These are phyloP conservation scores for Eonycteris spelaea DNA, from an alignment of 2,113 vertebrate species.

Conservation along the genomic window DNA sequence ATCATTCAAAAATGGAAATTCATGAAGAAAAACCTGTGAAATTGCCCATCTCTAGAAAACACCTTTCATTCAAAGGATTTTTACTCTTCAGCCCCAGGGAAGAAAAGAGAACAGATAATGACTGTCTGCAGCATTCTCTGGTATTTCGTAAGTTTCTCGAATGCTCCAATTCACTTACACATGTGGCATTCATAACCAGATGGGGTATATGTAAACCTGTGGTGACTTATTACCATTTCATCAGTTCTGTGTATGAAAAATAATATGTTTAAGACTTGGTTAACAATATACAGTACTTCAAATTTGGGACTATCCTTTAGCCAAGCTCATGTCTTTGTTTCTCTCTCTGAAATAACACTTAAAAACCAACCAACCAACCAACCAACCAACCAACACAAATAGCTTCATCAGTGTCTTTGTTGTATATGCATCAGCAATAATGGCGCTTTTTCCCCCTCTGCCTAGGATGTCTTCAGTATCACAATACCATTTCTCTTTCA, in stretches of 20 bases:
- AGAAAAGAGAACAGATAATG: background rate
- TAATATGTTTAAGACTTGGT: background rate
- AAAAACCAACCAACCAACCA: background rate
- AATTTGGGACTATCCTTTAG: background rate
- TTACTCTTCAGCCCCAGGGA: background rate
- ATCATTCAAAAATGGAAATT: constrained; percentile 71
- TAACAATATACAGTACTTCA: background rate
- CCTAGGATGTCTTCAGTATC: background rate
- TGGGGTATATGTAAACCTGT: background rate
- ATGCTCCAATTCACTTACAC: background rate
- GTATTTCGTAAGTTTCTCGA: background rate
- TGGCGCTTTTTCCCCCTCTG: background rate
- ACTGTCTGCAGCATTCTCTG: background rate
- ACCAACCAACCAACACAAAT: background rate
- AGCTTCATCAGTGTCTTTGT: background rate
- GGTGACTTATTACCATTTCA: background rate
- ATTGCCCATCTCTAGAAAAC: background rate
- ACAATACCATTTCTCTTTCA: background rate
- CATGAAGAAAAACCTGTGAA: constrained; percentile 43
- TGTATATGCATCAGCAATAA: background rate
- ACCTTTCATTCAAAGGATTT: background rate
- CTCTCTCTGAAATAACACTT: background rate
- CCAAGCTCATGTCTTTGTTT: background rate
- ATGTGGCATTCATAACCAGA: background rate
- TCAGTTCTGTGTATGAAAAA: background rate